A percentile compares a stretch with the other conserved stretches of the same genome.
Conservation (phyloP, 1,140 invertebrate genomes). For the Aphaenogaster ashmeadi region DNA sequence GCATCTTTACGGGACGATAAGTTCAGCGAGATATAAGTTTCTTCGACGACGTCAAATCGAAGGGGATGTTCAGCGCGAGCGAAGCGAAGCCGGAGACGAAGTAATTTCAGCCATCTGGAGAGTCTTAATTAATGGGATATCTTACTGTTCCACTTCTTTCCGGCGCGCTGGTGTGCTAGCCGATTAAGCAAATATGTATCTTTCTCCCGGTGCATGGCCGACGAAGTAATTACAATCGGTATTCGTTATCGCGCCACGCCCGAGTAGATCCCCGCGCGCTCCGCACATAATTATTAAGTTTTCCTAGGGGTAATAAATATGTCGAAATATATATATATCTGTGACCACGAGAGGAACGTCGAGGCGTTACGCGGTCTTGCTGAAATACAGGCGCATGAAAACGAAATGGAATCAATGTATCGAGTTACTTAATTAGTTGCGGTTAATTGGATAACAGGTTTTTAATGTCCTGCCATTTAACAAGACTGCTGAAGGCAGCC, state of each 20-base stretch:
- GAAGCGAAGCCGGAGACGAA: constrained; percentile 79
- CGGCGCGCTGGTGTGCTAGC: constrained; percentile 76
- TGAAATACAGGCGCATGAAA: constrained; percentile 40
- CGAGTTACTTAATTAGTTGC: constrained; percentile 60
- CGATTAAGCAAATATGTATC: constrained; percentile 84
- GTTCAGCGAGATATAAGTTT: constrained; percentile 32
- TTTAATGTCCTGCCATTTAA: constrained; percentile 40
- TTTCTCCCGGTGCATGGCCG: constrained; percentile 72
- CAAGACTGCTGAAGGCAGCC: constrained; percentile 6
- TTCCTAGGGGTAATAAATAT: constrained; percentile 53
- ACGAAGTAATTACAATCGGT: constrained; percentile 79
- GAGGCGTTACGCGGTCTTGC: constrained; percentile 20
- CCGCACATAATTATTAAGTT: constrained; percentile 59
- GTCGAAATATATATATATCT: constrained; percentile 62
- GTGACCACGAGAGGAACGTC: constrained; percentile 19
- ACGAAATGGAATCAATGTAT: constrained; percentile 58
- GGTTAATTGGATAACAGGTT: constrained; percentile 61
- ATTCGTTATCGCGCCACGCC: constrained; percentile 71
- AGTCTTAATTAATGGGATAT: constrained; percentile 86
- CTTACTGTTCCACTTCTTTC: constrained; percentile 81
- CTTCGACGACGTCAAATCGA: constrained; percentile 74
- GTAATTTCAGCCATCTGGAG: constrained; percentile 86
- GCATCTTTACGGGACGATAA: background rate
- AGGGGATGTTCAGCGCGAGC: constrained; percentile 73
- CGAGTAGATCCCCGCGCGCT: constrained; percentile 49